Conservation (phyloP, 2,113 vertebrate genomes). For the Nothobranchius kuhntae region DNA sequence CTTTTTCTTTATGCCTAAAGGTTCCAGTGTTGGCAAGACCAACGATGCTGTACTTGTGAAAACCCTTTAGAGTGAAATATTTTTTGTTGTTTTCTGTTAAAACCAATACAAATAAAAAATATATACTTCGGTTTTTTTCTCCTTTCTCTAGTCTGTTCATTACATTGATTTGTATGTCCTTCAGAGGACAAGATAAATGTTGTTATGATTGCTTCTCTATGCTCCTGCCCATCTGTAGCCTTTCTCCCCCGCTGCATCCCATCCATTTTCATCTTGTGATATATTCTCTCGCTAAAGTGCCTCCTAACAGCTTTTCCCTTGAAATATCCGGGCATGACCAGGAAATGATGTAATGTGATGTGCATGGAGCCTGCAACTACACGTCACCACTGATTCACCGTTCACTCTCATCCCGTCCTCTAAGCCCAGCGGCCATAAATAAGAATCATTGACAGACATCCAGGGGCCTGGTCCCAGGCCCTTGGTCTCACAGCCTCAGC, state of each 20-base stretch:
- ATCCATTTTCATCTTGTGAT: conserved; percentile 24
- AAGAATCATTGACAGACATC: conserved; percentile 34
- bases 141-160: neutral
- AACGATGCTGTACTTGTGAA: too few relatives aligned
- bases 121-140: neutral
- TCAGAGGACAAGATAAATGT: neutral
- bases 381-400: conserved; percentile 33
- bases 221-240: conserved; percentile 2
- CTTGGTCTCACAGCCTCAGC: conserved; percentile 45
- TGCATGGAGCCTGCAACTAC: conserved; percentile 14
- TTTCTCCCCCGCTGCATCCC: conserved; percentile 9
- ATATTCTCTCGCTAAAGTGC: conserved; percentile 11
- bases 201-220: conserved; percentile 25
- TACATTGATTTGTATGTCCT: neutral
- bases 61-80: too few relatives aligned
- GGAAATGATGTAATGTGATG: conserved; percentile 32
- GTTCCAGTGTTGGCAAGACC: too few relatives aligned
- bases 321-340: conserved; percentile 32
- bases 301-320: conserved; percentile 24
- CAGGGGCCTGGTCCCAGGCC: conserved; percentile 12
- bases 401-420: conserved; percentile 35
- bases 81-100: neutral
- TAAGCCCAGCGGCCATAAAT: conserved; percentile 14
- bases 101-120: neutral
- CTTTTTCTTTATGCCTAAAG: too few relatives aligned